Base-by-base conservation (phyloP, 2,113 vertebrate genomes). In the Nibea coibor region DNA sequence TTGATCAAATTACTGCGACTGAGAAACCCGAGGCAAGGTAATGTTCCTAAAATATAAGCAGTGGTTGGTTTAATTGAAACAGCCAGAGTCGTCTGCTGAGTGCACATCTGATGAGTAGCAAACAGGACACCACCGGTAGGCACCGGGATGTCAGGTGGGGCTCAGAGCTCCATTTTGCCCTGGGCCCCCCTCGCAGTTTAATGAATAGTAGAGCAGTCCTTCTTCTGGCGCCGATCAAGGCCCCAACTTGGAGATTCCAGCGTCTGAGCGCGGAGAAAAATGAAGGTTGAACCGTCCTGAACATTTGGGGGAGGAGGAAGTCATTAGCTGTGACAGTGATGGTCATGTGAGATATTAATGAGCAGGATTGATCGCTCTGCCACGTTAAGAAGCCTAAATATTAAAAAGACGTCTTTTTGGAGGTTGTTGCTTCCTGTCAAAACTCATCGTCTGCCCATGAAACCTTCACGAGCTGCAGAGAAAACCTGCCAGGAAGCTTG, bases 381-480 rank as follows among this genome's bases (percentile, higher is more conserved):
- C 12, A 8, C 19, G 26, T 54, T 64, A n/a, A 47, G 63, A 66
- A 59, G 58, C 35, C 10, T 63, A n/a, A 48, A 74, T 84, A 69
- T 48, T 58, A 75, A 39, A 47, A 64, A 39, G 56, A 64, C 67
- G 47, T 53, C 72, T 68, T 70, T 45, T 45, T 24, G 35, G 50
- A 39, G 57, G 62, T 70, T 48, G 68, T 77, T 58, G 43, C 68
- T 64, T 65, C n/a, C 54, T 68, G 75, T 80, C 73, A 64, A 54
- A 79, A 63, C 69, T 69, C 54, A n/a, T 84, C 78, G 47, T 10
- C 14, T 3, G 42, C 26, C 45, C 22, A 80, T 86, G 62, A 89
- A 87, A 78, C 7, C 56, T 82, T 84, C 26, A 82, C 35, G 62
- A 75, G 80, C 17, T 5, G 74, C 26, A 3, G 43, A 80, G 66